Base-by-base conservation (phyloP, 2,888 invertebrate species). In the Cheilosia soror region DNA sequence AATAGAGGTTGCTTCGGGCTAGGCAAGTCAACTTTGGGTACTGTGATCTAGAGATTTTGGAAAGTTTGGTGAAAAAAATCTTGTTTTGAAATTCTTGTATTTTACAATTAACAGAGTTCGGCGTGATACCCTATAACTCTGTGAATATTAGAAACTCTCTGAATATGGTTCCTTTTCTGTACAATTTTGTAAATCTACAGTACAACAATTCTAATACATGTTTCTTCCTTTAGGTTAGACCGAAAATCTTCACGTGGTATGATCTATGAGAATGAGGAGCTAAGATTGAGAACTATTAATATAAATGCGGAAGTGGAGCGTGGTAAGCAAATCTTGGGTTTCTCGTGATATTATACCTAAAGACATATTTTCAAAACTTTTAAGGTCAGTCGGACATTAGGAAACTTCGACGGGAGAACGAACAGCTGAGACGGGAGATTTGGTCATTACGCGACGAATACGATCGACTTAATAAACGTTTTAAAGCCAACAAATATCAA, bases 241-340 rank as follows among this genome's bases (percentile, higher is more conserved):
- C 95, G 97, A 90, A 97, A 97, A 93, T 97, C 97, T 71, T 97
- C 97, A 87, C 95, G 97, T 91, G 97, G 97, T 88, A 97, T 97
- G 97, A 95, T 97, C 89, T 97, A 96, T 93, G 98, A 98, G 93
- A 98, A 98, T 94, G 98, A 98, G 91, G 98, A 97, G 92, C 93
- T 98, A 68, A 94, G 98, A 88, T 93, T 97, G 90, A 95, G 97
- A 89, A 97, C 97, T 42, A 97, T 97, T 91, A 97, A 97, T 90
- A 97, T 97, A 90, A 97, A 97, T 92, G 97, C 97, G 76, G 97
- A 97, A 93, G 97, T 98, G 63, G 98, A 98, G 93, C 94, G 96
- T 94, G 97, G 97, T 97, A 93, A 92, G 88, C 87, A 27, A 27
- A 44, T 9, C 15, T 27, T 6, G 4, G 1, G 5, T 11, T 25